phyloP scores from a whole-genome alignment of 2,113 vertebrate genomes.

The Centropus bengalensis region DNA sequence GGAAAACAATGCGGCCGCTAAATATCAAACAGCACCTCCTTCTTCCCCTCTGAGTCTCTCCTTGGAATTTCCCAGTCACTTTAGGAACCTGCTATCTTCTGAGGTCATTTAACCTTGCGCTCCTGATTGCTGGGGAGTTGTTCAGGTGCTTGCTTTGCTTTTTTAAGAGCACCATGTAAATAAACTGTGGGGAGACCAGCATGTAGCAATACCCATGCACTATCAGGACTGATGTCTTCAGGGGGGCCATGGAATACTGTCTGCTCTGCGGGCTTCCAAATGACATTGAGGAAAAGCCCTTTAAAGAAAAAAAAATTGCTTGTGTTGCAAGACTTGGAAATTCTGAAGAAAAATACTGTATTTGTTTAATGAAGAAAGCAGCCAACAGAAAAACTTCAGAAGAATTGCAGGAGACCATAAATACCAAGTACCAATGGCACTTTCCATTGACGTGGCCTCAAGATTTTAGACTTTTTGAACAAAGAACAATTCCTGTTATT shows the following conservation, averaged over 20 bases:
- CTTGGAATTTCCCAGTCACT: background rate
- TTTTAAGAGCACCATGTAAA: background rate
- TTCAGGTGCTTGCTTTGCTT: background rate
- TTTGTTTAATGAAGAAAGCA: background rate
- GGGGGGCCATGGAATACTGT: background rate
- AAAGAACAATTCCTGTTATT: background rate
- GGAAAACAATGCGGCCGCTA: background rate
- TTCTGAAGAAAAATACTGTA: background rate
- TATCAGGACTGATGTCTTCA: background rate
- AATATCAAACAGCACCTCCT: background rate
- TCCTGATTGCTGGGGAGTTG: too few relatives aligned
- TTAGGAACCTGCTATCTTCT: background rate
- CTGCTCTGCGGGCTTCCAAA: background rate
- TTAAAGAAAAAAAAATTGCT: background rate
- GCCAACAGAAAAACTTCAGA: background rate
- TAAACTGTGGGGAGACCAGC: background rate
- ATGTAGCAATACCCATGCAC: background rate
- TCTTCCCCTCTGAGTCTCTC: background rate
- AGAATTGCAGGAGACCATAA: background rate
- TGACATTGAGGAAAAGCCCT: background rate
- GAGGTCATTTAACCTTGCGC: background rate
- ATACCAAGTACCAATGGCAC: background rate
- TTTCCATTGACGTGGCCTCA: background rate
- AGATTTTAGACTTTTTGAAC: background rate
- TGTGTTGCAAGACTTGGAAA: background rate